These are phyloP conservation scores for Volucella bombylans DNA, from an alignment of 2,888 invertebrate species.

Conservation along the genomic window DNA sequence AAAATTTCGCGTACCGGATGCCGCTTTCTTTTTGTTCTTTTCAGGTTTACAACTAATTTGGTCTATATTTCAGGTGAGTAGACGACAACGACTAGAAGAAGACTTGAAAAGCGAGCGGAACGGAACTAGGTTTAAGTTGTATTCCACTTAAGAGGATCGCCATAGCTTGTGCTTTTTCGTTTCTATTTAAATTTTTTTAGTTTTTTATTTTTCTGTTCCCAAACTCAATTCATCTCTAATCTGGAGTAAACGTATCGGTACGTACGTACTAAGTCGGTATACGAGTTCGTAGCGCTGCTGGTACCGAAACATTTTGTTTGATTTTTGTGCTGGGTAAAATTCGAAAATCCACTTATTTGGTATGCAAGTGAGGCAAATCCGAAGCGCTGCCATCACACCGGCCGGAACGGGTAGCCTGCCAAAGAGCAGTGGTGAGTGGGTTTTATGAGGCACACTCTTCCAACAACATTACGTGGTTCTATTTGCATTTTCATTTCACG, in stretches of 20 bases:
- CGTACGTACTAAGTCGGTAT: conserved; percentile 36
- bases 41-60: conserved; percentile 34
- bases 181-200: background rate
- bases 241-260: conserved; percentile 20
- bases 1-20: background rate
- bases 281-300: conserved; percentile 16
- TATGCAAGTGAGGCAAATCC: conserved; percentile 60
- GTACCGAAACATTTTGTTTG: background rate
- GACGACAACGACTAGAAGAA: background rate
- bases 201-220: conserved; percentile 52
- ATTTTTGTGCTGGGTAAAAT: conserved; percentile 30
- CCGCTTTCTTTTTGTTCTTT: background rate
- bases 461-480: conserved; percentile 63
- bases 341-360: conserved; percentile 64
- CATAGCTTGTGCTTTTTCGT: conserved; percentile 11
- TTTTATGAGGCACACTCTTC: conserved; percentile 61
- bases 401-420: conserved; percentile 7
- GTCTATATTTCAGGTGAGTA: conserved; percentile 22
- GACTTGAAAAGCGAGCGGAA: background rate
- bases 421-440: conserved; percentile 49
- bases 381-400: conserved; percentile 29
- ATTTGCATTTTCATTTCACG: conserved; percentile 71
- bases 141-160: background rate
- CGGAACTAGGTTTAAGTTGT: conserved; percentile 41
- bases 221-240: conserved; percentile 69